Evolutionary conservation across 2,888 invertebrate genomes (phyloP), one percentile per base, ranked within the genome.

Genomic region (Tetramorium bicarinatum): DNA sequence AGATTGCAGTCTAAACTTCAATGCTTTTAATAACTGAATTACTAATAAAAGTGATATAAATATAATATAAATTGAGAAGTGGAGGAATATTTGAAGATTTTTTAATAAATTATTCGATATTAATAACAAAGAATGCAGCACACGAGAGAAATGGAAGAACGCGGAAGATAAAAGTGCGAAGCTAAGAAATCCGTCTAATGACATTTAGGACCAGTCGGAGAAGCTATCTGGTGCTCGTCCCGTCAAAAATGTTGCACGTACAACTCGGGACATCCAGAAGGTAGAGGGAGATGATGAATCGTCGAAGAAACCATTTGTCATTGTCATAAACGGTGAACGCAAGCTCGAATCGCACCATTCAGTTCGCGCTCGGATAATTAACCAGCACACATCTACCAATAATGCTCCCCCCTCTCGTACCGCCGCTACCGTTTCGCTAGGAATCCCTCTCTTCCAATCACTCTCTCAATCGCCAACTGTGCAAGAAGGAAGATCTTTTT

Each of bases 311-410:
- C 87, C 92, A 93, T 92, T 91, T 87, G 87, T 92, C 92, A 92
- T 88, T 92, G 92, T 92, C 92, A 90, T 92, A 92, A 92, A 88
- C 90, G 90, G 89, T 84, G 86, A 85, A 79, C 83, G 79, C 71
- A 84, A 83, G 83, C 86, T 83, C 52, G 82, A 83, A 87, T 83
- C 79, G 87, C 85, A 76, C 38, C 86, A 74, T 80, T 83, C 66
- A 74, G 72, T 82, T 79, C 75, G 82, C 69, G 74, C 88, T 84
- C 81, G 87, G 90, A 91, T 92, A 92, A 91, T 91, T 88, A 67
- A 89, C 88, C 83, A 74, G 59, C 84, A 21, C 18, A 15, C 47
- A 86, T 80, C 76, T 76, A 86, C 88, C 86, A 85, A 88, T 89
- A 89, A 86, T 87, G 85, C 85, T 74, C 4, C 29, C 72, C 4